Evolutionary conservation across 1,140 invertebrate species (phyloP), one percentile per base, ranked within the genome.

Genomic region (Homalodisca vitripennis): DNA sequence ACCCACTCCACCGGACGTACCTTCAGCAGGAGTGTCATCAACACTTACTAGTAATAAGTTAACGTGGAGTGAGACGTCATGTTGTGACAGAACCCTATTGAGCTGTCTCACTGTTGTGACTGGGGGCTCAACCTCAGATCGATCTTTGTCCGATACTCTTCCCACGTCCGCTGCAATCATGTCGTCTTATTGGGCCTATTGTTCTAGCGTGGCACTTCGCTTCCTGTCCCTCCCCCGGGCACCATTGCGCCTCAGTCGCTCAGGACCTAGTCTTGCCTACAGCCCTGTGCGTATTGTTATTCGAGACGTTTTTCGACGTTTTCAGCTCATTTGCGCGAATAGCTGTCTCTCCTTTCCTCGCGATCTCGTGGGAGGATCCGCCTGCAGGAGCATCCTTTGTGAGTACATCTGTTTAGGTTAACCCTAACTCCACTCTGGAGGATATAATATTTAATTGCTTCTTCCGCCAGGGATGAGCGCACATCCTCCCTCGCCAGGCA

Each of bases 301-400:
- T 6, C 48, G n/a, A 51, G 48, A 51, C 48, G 48, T 51, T 51
- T 51, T 51, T n/a, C 48, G 14, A 51, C 48, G 48, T 12, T 51
- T n/a, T 51, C n/a, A 22, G 48, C 48, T 51, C 22, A 51, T 51
- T 51, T 51, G 48, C 22, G 48, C 48, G 48, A 51, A 51, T 51
- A n/a, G 48, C 48, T 10, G 48, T 14, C n/a, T 51, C 48, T 51
- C 17, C 34, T 41, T 41, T 10, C 34, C 34, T 41, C 6, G 6
- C 6, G 34, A 10, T 51, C 14, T 51, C 48, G 17, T 3, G 17
- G 14, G 48, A 20, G 48, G 48, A 22, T 20, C 34, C 17, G 17
- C 3, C n/a, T 3, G 48, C 3, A 20, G 17, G 14, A 17, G 34
- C 6, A 41, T 41, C 48, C 22, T 51, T 51, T 51, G 48, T 51